Percentiles rank a stretch among this genome's conserved stretches.
phyloP scores from a whole-genome alignment of 2,888 invertebrate genomes.

The Ophioninae sp. region DNA sequence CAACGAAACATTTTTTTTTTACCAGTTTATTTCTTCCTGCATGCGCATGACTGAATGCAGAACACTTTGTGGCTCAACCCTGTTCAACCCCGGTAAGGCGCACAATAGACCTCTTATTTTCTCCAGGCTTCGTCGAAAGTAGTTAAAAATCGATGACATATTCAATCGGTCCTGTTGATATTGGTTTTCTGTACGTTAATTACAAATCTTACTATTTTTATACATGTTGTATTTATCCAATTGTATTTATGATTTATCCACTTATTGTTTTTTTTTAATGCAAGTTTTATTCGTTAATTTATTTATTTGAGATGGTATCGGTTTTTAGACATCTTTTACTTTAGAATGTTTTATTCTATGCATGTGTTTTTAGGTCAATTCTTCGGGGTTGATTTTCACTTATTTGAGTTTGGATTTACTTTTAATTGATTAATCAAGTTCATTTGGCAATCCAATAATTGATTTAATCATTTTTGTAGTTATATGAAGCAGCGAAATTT shows the following conservation, averaged over 20 bases:
- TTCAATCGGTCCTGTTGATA: background rate
- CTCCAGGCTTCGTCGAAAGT: background rate
- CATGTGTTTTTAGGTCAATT: background rate
- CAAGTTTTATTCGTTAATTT: background rate
- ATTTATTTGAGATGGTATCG: background rate
- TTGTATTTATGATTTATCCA: background rate
- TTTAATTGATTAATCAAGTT: no score
- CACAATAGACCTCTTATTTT: background rate
- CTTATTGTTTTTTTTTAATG: background rate
- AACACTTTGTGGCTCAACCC: background rate
- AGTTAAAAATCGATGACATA: background rate
- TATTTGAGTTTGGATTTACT: no score
- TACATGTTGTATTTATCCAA: background rate
- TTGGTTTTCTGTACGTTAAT: no score
- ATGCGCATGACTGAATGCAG: background rate
- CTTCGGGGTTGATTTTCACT: no score
- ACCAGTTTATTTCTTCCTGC: background rate
- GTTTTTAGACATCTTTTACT: background rate
- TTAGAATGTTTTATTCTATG: background rate
- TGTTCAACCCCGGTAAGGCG: background rate
- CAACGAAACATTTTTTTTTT: constrained; percentile 3
- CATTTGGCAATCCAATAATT: no score
- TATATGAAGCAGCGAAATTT: no score
- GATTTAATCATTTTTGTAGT: no score
- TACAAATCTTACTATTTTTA: background rate